Conservation (phyloP, 2,113 vertebrate species). For the Phaethon lepturus region DNA sequence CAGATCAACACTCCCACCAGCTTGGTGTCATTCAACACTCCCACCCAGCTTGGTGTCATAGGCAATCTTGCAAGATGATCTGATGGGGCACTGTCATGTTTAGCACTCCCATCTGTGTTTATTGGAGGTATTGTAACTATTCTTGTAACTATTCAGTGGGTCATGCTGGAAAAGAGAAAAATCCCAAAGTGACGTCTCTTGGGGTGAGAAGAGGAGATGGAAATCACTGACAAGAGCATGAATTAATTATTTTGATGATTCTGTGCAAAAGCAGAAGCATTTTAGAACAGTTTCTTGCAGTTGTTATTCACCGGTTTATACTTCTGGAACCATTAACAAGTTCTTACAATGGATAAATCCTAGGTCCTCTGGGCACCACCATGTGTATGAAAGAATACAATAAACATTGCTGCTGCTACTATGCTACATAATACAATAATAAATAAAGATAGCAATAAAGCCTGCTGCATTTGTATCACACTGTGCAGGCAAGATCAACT, state of each 20-base stretch:
- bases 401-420: background rate
- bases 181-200: background rate
- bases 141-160: background rate
- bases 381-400: background rate
- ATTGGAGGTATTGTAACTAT: background rate
- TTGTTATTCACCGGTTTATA: background rate
- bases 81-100: background rate
- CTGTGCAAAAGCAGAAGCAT: background rate
- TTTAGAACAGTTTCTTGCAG: background rate
- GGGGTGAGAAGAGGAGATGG: background rate
- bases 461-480: background rate
- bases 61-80: background rate
- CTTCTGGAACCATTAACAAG: background rate
- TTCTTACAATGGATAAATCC: background rate
- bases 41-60: no score
- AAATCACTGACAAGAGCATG: background rate
- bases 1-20: no score
- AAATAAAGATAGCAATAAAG: constrained; percentile 1
- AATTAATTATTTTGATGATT: background rate
- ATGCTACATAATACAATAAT: background rate
- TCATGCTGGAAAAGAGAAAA: background rate
- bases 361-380: background rate
- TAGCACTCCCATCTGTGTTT: background rate
- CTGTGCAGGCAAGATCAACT: background rate
- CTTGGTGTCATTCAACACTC: no score